A percentile compares a stretch with the other conserved stretches of the same genome.
phyloP scores from a whole-genome alignment of 2,888 invertebrate species.

The Agrochola lota region DNA sequence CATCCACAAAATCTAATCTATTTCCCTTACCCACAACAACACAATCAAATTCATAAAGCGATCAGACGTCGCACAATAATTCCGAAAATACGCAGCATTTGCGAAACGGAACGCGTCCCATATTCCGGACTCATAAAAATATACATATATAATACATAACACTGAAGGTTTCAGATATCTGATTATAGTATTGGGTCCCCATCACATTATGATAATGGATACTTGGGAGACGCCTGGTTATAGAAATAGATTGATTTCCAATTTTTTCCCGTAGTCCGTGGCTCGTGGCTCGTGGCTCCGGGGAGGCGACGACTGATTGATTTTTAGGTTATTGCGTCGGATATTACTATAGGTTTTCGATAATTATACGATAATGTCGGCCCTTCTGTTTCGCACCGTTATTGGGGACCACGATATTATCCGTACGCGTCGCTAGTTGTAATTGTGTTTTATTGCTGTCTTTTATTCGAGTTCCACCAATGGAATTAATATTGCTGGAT shows the following conservation, averaged over 20 bases:
- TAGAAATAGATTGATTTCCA: constrained; percentile 88
- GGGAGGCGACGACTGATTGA: constrained; percentile 76
- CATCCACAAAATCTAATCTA: constrained; percentile 35
- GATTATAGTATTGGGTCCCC: constrained; percentile 86
- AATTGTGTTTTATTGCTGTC: constrained; percentile 51
- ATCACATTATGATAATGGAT: constrained; percentile 86
- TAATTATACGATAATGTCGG: constrained; percentile 71
- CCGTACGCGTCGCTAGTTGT: constrained; percentile 50
- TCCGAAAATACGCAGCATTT: constrained; percentile 77
- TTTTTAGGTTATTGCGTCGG: constrained; percentile 76
- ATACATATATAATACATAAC: constrained; percentile 80
- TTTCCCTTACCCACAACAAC: constrained; percentile 49
- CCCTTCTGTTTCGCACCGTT: constrained; percentile 59
- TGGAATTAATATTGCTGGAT: constrained; percentile 48
- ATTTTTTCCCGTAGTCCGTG: constrained; percentile 76
- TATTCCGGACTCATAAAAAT: constrained; percentile 82
- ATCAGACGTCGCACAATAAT: constrained; percentile 66
- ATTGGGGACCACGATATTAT: constrained; percentile 51
- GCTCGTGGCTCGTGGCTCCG: constrained; percentile 66
- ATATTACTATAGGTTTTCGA: constrained; percentile 74
- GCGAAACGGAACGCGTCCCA: constrained; percentile 74
- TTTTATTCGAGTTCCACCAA: constrained; percentile 43
- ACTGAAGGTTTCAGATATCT: constrained; percentile 83
- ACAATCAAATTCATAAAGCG: constrained; percentile 67
- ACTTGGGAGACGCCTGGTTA: constrained; percentile 82